Evolutionary conservation across 2,113 vertebrate genomes (phyloP), one percentile per base, ranked within the genome.

Genomic region (Pygathrix nemaeus): DNA sequence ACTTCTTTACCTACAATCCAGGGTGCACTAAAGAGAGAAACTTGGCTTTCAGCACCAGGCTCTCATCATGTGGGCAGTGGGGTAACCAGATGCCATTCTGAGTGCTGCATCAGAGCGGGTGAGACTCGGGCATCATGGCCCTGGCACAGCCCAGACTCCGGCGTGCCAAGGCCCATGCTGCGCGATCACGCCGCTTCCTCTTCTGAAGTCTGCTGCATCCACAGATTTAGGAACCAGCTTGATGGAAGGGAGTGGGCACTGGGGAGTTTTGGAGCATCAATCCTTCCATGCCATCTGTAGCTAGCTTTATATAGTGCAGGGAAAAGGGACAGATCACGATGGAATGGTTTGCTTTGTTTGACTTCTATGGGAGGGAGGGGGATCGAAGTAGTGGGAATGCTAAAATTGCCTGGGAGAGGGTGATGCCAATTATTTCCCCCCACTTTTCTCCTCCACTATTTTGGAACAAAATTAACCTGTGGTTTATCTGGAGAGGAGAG

Each of bases 131-230:
- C 3, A 55, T 16, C n/a, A 7, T 43, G 80, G 97, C 89, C 72
- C 82, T 98, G 97, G 97, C 97, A 96, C 90, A 92, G 70, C 66
- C 90, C 40, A 40, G 93, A 25, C 55, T 88, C 50, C 64, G 32
- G 43, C n/a, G 83, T 96, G 97, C 97, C 98, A 97, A 96, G 8
- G n/a, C 95, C 97, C 73, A 14, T 3, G 87, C 92, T 92, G 97
- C 6, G 90, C 12, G 89, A 92, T 92, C 93, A 94, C 10, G 27
- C 97, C 78, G 75, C 91, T 97, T 97, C 96, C 95, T 97, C 94
- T 97, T 97, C 96, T 95, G 90, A 98, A 98, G 97, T 96, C 96
- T 98, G 98, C 96, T 97, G 86, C 68, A 73, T 85, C 93, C 16
- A 66, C 87, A 21, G 96, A 91, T 45, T 97, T 88, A 38, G 88